Percentiles rank a stretch among this genome's conserved stretches.
Evolutionary conservation across 2,888 invertebrate genomes (phyloP).

Genomic region (Osedax fenrisi): DNA sequence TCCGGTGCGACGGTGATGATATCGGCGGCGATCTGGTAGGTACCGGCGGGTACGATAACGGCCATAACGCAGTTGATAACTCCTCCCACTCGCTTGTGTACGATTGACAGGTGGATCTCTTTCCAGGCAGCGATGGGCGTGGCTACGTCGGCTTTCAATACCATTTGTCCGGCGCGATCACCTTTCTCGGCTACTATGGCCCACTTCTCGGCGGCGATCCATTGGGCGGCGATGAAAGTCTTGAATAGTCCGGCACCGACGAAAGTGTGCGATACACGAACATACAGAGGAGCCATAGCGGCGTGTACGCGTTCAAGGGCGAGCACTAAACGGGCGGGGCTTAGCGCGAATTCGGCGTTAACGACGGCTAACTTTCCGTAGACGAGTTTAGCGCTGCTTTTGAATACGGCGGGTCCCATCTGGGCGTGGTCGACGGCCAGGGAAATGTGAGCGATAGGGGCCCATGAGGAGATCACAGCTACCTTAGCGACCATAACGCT

Average conservation of each 20-base stretch:
- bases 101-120: not conserved
- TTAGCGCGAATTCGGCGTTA: conserved; percentile 34
- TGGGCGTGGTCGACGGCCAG: conserved; percentile 21
- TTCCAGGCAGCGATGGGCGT: not conserved
- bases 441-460: not conserved
- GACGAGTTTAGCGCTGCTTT: not conserved
- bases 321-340: too few species aligned
- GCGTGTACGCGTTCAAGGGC: too few species aligned
- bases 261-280: too few species aligned
- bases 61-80: not conserved
- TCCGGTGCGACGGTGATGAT: not conserved
- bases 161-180: conserved; percentile 8
- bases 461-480: not conserved
- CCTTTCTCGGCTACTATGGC: not conserved
- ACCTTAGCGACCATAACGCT: not conserved
- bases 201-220: too few species aligned
- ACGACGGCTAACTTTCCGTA: conserved; percentile 31
- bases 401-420: not conserved
- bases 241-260: too few species aligned
- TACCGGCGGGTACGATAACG: not conserved
- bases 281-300: too few species aligned
- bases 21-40: not conserved
- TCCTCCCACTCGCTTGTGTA: not conserved
- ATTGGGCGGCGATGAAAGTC: too few species aligned
- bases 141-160: not conserved